Conservation (phyloP, 2,113 vertebrate genomes). For the Meriones unguiculatus region DNA sequence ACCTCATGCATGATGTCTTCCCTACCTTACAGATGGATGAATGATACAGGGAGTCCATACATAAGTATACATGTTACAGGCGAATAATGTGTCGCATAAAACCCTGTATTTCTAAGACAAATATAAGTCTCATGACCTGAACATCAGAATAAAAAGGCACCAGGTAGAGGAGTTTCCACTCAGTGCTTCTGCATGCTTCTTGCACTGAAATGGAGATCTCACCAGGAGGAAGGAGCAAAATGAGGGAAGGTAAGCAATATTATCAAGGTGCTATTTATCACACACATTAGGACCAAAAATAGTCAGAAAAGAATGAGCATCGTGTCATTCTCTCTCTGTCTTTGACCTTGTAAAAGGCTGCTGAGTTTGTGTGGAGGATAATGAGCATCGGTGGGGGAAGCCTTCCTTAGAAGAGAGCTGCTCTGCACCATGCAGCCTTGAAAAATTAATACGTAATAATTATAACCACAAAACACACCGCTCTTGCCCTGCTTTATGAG, state of each 20-base stretch:
- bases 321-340: conserved; percentile 69
- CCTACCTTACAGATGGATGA: neutral
- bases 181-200: conserved; percentile 33
- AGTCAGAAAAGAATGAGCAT: conserved; percentile 71
- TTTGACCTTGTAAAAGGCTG: conserved; percentile 81
- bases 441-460: conserved; percentile 77
- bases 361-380: conserved; percentile 48
- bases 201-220: conserved; percentile 64
- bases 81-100: neutral
- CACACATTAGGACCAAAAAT: conserved; percentile 74
- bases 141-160: conserved; percentile 30
- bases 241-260: conserved; percentile 72
- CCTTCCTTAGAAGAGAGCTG: conserved; percentile 42
- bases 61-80: neutral
- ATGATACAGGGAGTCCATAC: neutral
- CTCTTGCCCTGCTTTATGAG: conserved; percentile 53
- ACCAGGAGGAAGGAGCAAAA: conserved; percentile 36
- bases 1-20: neutral
- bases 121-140: neutral
- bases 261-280: conserved; percentile 76
- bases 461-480: conserved; percentile 58
- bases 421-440: neutral
- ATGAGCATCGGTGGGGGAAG: conserved; percentile 48
- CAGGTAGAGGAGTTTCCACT: conserved; percentile 23
- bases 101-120: neutral